Percentiles rank a stretch among this genome's conserved stretches.
Evolutionary conservation across 1,140 invertebrate genomes (phyloP).

Genomic region (Neodiprion fabricii): DNA sequence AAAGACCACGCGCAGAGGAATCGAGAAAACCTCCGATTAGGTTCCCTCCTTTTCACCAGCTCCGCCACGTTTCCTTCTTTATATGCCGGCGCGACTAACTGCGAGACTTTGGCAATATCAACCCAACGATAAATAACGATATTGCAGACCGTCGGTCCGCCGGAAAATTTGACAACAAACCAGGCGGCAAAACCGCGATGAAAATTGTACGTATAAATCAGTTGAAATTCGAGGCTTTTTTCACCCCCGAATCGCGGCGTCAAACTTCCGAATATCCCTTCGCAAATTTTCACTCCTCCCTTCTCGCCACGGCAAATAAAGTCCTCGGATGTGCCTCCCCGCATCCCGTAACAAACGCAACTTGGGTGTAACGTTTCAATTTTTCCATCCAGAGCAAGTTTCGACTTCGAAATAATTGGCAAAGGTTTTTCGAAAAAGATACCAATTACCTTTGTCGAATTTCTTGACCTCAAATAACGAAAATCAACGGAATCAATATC

Average conservation of each 20-base stretch:
- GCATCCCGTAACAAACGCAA: not conserved
- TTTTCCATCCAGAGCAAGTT: not conserved
- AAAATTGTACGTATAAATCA: not conserved
- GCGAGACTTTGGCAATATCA: not conserved
- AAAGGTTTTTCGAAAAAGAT: not conserved
- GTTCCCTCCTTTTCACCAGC: not conserved
- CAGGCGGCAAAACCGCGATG: not conserved
- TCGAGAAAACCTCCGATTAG: conserved; percentile 4
- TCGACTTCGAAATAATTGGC: too few relatives aligned
- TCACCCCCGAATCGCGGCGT: too few relatives aligned
- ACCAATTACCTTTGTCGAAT: not conserved
- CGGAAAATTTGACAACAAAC: not conserved
- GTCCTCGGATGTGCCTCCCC: not conserved
- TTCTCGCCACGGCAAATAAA: too few relatives aligned
- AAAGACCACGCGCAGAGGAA: conserved; percentile 27
- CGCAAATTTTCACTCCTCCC: too few relatives aligned
- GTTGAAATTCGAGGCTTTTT: not conserved
- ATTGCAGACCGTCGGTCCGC: not conserved
- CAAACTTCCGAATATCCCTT: too few relatives aligned
- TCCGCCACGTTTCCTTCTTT: not conserved
- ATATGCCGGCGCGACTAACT: not conserved
- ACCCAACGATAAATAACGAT: not conserved
- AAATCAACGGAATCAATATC: too few relatives aligned
- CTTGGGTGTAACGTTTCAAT: not conserved
- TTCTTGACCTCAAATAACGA: not conserved